Evolutionary conservation across 2,888 invertebrate genomes (phyloP), one percentile per base, ranked within the genome.

Genomic region (Heliconius sara): DNA sequence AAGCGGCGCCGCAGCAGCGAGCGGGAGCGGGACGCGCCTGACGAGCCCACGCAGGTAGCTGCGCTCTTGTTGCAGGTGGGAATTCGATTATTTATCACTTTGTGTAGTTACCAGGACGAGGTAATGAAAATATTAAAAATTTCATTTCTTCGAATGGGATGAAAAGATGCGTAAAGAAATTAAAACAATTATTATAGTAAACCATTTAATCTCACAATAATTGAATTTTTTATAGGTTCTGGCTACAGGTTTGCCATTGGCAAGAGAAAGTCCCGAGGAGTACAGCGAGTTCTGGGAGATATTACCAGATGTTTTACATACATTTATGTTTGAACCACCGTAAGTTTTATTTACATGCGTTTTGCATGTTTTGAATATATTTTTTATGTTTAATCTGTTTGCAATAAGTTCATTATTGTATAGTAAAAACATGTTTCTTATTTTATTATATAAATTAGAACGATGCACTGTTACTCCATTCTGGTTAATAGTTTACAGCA

Each of bases 221-320:
- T n/a, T 60, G 12, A 9, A 0, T 34, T 79, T 65, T 2, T 60
- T 65, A 4, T 96, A 97, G 85, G 97, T 98, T 34, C 93, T 99
- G 81, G 97, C 97, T 83, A 97, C 97, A 1, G 99, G 98, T 0
- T 94, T 99, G 66, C 99, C 99, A 10, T 95, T 99, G 34, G 99
- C 99, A 39, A 96, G 98, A 85, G 97, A 97, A 81, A 95, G 96
- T 86, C 97, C 98, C 63, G 96, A 97, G 83, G 96, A 96, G 67
- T 98, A 98, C 90, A 93, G 96, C 78, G 96, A 96, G 75, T 97
- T 98, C 95, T 99, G 99, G 99, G 96, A 97, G 78, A 97, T 97
- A 85, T 95, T 99, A 79, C 98, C 98, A 0, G 96, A 96, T 76
- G 97, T 98, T 0, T 93, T 99, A 63, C 98, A 99, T 87, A 97